These are phyloP conservation scores for Leucophora obtusa DNA, from an alignment of 2,888 invertebrate species.

Conservation along the genomic window DNA sequence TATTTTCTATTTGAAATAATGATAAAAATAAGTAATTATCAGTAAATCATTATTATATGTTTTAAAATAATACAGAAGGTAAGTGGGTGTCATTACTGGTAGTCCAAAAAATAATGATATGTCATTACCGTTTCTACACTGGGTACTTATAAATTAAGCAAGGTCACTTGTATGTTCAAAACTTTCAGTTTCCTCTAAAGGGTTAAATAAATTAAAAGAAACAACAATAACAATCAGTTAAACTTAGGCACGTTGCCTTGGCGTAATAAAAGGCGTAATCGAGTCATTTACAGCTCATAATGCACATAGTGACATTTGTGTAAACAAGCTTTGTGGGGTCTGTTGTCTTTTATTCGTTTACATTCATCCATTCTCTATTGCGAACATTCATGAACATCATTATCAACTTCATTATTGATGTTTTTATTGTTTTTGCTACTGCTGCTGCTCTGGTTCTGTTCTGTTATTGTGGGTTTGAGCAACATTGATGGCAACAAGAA, in stretches of 20 bases:
- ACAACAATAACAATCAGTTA: background rate
- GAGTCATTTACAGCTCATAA: conserved; percentile 72
- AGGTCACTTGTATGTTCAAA: too few species aligned
- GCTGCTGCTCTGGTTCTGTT: conserved; percentile 48
- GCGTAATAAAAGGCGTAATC: conserved; percentile 67
- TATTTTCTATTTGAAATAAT: too few species aligned
- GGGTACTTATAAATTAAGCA: too few species aligned
- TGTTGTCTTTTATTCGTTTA: background rate
- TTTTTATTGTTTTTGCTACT: conserved; percentile 25
- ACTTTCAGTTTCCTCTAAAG: too few species aligned
- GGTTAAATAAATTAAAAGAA: background rate
- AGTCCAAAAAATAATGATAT: too few species aligned
- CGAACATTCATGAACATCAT: conserved; percentile 40
- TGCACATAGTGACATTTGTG: conserved; percentile 52
- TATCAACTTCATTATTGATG: conserved; percentile 30
- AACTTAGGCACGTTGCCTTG: conserved; percentile 21
- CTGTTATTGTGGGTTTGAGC: conserved; percentile 13
- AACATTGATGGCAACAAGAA: conserved; percentile 32
- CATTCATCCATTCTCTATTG: background rate
- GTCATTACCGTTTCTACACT: too few species aligned
- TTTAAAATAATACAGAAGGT: too few species aligned
- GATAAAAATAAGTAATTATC: too few species aligned
- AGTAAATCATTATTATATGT: too few species aligned
- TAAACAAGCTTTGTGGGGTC: conserved; percentile 17
- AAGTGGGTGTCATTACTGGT: too few species aligned